Evolutionary conservation across 2,113 vertebrate genomes (phyloP), one percentile per base, ranked within the genome.

Genomic region (Pollachius pollachius): DNA sequence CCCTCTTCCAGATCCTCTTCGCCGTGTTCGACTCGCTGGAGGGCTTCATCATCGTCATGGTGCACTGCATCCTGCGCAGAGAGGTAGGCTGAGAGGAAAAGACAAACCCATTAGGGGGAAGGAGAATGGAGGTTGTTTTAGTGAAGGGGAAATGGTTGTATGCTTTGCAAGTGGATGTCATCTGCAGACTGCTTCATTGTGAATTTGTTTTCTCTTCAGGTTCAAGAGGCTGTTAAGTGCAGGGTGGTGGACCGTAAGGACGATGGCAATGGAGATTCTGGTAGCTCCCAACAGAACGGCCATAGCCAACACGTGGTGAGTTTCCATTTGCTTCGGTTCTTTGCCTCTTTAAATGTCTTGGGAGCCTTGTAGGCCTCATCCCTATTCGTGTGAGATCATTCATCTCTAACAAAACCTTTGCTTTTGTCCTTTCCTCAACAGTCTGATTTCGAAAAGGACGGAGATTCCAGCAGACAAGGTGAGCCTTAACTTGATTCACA

Each of bases 1-100:
- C 97, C 7, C 96, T 99, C 67, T 99, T 99, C 91, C 97, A 99
- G 91, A 99, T 99, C 79, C 95, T 99, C 21, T 99, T 99, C 0
- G 97, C 97, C 0, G 96, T 99, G 79, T 99, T 99, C 0, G 97
- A 99, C 88, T 99, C 97, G 0, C 88, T 99, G 74, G 97, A 99
- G 81, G 97, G 97, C 19, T 99, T 99, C 72, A 93, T 99, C 90
- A 98, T 99, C 0, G 96, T 99, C 27, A 99, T 99, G 96, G 97
- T 99, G 64, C 97, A 99, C 82, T 99, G 97, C 90, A 95, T 99
- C 83, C 91, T 99, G 25, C 92, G 97, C 37, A 74, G 97, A 86
- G 97, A 99, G 96, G 97, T 98, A 83, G 82, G 90, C 11, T 2
- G 19, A 18, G 30, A 17, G 8, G 1, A 68, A 12, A 15, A 67